A percentile compares a stretch with the other conserved stretches of the same genome.
phyloP scores from a whole-genome alignment of 35 echinoderm and acorn worm species.

The Acanthaster planci region DNA sequence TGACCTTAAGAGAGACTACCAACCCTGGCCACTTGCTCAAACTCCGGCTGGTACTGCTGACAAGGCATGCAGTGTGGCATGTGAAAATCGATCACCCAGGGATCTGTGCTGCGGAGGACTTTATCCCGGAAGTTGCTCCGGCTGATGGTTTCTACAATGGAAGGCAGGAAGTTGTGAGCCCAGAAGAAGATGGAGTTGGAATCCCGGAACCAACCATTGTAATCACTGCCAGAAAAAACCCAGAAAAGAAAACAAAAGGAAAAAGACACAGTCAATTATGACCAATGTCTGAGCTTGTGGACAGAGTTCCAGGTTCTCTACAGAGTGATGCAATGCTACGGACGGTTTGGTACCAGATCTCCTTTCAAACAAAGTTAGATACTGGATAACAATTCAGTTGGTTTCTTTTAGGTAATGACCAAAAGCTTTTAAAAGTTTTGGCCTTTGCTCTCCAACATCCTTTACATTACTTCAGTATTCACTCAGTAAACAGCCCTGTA shows the following conservation, averaged over 20 bases:
- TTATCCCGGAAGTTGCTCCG: slow-evolving; percentile 72
- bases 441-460: too few relatives aligned
- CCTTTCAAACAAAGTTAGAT: too few relatives aligned
- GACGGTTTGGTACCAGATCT: too few relatives aligned
- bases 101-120: slow-evolving; percentile 79
- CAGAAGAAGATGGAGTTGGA: slow-evolving; percentile 78
- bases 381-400: too few relatives aligned
- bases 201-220: slow-evolving; percentile 82
- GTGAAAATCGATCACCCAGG: slow-evolving; percentile 91
- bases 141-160: slow-evolving; percentile 59
- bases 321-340: too few relatives aligned
- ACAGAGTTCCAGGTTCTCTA: too few relatives aligned
- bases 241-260: neutral
- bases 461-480: too few relatives aligned
- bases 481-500: too few relatives aligned
- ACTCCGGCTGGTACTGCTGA: slow-evolving; percentile 70
- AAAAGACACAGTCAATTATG: neutral
- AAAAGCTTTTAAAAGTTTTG: too few relatives aligned
- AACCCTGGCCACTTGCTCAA: slow-evolving; percentile 85
- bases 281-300: neutral
- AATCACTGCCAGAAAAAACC: slow-evolving; percentile 55
- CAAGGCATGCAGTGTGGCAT: slow-evolving; percentile 86
- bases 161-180: slow-evolving; percentile 84
- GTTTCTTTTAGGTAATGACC: too few relatives aligned
- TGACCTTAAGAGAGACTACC: neutral